Evolutionary conservation across 1,140 invertebrate species (phyloP), one percentile per base, ranked within the genome.

Genomic region (Magallana angulata): DNA sequence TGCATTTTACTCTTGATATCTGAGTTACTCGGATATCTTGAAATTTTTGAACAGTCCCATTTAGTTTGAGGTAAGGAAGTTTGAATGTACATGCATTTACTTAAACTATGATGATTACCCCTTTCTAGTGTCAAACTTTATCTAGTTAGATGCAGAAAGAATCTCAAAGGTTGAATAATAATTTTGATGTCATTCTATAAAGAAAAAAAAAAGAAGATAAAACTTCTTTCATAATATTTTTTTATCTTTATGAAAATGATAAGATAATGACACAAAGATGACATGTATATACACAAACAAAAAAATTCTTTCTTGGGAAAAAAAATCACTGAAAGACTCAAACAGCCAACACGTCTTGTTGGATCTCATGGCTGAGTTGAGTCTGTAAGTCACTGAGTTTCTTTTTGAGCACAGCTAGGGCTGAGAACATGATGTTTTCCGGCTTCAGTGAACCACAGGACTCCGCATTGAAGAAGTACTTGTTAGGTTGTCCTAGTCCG

Each of bases 391-490:
- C 98, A 36, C 97, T 97, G 4, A 99, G 95, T 96, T 99, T 99
- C 93, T 99, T 98, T 95, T 99, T 99, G 12, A 99, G 95, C 56
- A 97, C 97, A 57, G 97, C 97, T 18, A 99, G 97, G 8, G 98
- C 98, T 96, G 98, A 98, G 91, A 98, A 96, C 0, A 99, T 98
- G 93, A 99, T 99, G 94, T 98, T 99, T 95, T 99, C 98, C 56
- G 99, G 99, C 93, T 97, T 98, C 4, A 99, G 95, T 6, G 98
- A 97, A 48, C 99, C 99, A 88, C 97, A 97, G 11, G 98, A 98
- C 95, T 99, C 99, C 0, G 99, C 98, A 95, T 99, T 99, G 93
- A 97, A 98, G 94, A 96, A 99, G 94, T 99, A 99, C 95, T 99
- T 99, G 93, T 99, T 99, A 12, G 99, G 98, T 94, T 98, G 98